phyloP scores from a whole-genome alignment of 2,888 invertebrate species.

The Nebria salina region DNA sequence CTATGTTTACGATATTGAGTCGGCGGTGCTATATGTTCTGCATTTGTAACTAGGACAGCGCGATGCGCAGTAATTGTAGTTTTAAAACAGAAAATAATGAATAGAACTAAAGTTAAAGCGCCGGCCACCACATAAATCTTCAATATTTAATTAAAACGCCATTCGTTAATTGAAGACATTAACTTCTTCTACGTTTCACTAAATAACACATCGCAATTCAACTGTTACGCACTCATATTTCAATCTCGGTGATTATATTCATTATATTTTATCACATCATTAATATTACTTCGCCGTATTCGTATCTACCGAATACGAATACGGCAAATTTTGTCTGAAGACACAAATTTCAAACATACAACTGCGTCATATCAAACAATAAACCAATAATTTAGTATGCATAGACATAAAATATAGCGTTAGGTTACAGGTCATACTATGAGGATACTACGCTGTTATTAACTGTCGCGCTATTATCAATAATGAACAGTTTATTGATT shows the following conservation, averaged over 20 bases:
- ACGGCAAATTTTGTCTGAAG: no score
- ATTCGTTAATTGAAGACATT: constrained; percentile 15
- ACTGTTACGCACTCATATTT: background rate
- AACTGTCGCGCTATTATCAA: background rate
- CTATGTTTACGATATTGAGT: background rate
- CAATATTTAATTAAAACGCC: constrained; percentile 28
- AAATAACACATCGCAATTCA: background rate
- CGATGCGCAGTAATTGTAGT: constrained; percentile 19
- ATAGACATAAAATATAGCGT: background rate
- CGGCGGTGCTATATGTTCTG: constrained; percentile 11
- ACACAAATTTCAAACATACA: background rate
- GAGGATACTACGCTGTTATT: background rate
- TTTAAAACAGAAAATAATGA: constrained; percentile 11
- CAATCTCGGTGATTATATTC: background rate
- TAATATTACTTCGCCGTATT: background rate
- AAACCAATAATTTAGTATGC: background rate
- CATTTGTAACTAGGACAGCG: constrained; percentile 11
- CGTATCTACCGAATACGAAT: no score
- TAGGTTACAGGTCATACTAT: background rate
- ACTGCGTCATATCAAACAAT: background rate
- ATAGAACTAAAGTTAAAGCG: constrained; percentile 10
- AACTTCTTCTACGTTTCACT: background rate
- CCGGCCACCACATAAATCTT: constrained; percentile 18
- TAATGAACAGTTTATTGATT: background rate
- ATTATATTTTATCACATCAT: constrained; percentile 7